Conservation (phyloP, 2,113 vertebrate genomes). For the Alethe castanea region DNA sequence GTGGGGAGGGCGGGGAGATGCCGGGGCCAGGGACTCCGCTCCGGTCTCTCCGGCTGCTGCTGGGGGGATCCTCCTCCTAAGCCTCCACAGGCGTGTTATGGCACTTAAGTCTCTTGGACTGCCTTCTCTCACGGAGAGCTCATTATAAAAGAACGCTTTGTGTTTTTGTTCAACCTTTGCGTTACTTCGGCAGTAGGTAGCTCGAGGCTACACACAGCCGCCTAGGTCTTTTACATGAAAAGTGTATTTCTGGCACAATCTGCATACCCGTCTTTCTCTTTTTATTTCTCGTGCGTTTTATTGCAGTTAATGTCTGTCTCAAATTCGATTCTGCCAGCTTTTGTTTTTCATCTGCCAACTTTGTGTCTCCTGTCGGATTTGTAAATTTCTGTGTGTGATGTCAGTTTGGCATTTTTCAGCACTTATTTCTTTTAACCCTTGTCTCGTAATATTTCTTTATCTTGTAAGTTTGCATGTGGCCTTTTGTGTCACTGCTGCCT, state of each 20-base stretch:
- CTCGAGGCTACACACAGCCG: not conserved
- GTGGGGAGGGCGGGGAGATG: not conserved
- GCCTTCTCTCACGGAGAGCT: not conserved
- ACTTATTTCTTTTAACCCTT: not conserved
- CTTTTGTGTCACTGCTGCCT: not conserved
- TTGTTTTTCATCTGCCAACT: not conserved
- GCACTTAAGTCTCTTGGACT: not conserved
- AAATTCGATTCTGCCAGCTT: not conserved
- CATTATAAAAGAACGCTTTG: not conserved
- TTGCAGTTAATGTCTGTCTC: not conserved
- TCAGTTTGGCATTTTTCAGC: not conserved
- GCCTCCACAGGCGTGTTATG: not conserved
- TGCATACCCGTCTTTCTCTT: not conserved
- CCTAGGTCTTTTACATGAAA: not conserved
- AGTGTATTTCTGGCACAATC: not conserved
- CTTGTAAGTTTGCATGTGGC: not conserved
- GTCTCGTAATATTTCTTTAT: not conserved
- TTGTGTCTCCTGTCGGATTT: not conserved
- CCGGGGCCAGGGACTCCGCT: rapidly evolving
- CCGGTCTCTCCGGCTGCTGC: not conserved
- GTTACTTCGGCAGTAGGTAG: not conserved
- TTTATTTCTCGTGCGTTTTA: not conserved
- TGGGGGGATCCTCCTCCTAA: not conserved
- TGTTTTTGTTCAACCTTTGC: not conserved
- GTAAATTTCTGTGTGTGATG: not conserved